Conservation (phyloP, 1,140 invertebrate species). For the Lethrus apterus region DNA sequence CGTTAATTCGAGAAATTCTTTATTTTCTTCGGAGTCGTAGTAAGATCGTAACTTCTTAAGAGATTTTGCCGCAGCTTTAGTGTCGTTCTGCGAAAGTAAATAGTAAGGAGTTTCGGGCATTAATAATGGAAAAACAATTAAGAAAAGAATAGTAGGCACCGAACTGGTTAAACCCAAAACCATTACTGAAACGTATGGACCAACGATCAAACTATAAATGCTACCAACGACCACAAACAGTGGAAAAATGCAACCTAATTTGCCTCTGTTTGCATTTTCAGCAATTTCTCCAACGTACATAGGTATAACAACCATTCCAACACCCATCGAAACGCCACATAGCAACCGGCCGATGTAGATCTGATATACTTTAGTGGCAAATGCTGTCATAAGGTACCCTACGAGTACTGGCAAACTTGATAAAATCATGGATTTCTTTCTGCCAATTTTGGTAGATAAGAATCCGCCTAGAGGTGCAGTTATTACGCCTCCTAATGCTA, state of each 20-base stretch:
- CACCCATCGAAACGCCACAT: constrained; percentile 45
- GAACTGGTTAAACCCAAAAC: constrained; percentile 44
- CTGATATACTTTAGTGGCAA: constrained; percentile 45
- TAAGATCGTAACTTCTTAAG: constrained; percentile 55
- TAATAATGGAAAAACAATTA: constrained; percentile 42
- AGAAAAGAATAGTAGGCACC: constrained; percentile 43
- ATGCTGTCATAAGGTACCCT: constrained; percentile 62
- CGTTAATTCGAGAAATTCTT: constrained; percentile 54
- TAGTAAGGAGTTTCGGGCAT: constrained; percentile 40
- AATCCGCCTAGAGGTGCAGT: constrained; percentile 31
- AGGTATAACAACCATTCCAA: constrained; percentile 43
- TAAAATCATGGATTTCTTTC: constrained; percentile 41
- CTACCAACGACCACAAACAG: constrained; percentile 18
- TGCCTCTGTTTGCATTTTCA: constrained; percentile 32
- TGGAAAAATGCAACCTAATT: constrained; percentile 20
- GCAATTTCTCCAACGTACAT: constrained; percentile 48
- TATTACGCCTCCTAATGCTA: constrained; percentile 66
- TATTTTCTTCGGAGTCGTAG: constrained; percentile 44
- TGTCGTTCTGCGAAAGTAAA: constrained; percentile 42
- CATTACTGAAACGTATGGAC: constrained; percentile 49
- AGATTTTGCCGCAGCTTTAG: constrained; percentile 52
- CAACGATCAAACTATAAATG: constrained; percentile 46
- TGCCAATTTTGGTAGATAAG: constrained; percentile 38
- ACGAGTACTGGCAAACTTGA: constrained; percentile 59
- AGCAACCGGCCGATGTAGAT: constrained; percentile 57